Conservation (phyloP, 2,113 vertebrate genomes). For the Opisthocomus hoazin region DNA sequence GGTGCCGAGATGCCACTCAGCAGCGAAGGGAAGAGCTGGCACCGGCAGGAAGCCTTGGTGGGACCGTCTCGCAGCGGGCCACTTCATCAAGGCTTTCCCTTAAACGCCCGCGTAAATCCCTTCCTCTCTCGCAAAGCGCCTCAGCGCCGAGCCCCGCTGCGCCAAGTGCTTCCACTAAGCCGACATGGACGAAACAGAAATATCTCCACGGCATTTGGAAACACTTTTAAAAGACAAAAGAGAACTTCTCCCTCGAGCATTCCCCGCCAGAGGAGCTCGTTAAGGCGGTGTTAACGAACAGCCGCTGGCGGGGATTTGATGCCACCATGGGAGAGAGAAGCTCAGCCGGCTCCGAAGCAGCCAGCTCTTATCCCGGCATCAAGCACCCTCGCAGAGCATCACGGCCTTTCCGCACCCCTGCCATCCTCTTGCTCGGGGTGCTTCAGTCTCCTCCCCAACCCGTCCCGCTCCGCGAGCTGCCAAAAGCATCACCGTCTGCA, state of each 20-base stretch:
- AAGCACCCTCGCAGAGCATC: not conserved
- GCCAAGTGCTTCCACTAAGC: not conserved
- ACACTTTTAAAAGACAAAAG: not conserved
- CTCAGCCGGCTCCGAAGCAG: not conserved
- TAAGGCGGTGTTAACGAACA: accelerated
- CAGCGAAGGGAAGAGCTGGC: not conserved
- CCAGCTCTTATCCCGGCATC: not conserved
- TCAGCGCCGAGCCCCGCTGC: accelerated
- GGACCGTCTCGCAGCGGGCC: not conserved
- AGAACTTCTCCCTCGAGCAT: not conserved
- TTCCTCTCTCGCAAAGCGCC: not conserved
- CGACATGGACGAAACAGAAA: not conserved
- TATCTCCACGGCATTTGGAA: not conserved
- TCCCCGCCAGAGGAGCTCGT: not conserved
- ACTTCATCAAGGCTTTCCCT: not conserved
- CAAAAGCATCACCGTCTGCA: not conserved
- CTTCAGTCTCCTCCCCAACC: not conserved
- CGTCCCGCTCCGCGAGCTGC: not conserved
- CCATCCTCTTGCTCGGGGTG: not conserved
- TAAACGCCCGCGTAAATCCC: not conserved
- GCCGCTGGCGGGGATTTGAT: accelerated
- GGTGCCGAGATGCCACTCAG: not conserved
- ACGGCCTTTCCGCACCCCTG: not conserved
- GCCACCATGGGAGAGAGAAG: not conserved
- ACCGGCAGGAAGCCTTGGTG: not conserved